Percentiles rank a stretch among this genome's conserved stretches.
Evolutionary conservation across 2,888 invertebrate species (phyloP).

Genomic region (Halocaridina rubra): DNA sequence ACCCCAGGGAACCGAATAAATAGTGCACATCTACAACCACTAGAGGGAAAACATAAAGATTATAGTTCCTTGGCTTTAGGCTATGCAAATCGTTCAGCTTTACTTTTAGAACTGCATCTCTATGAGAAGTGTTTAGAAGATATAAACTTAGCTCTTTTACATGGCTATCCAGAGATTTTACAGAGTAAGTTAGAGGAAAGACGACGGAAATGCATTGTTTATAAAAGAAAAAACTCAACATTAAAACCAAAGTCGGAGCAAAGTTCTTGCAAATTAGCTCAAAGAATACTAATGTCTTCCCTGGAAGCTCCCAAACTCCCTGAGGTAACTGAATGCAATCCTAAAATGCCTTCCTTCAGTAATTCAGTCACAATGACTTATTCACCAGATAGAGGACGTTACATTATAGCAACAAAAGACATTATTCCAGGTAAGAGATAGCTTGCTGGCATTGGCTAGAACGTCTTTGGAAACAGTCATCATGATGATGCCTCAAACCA

Average conservation of each 20-base stretch:
- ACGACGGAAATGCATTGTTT: background rate
- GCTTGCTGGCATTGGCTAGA: no score
- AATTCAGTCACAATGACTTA: background rate
- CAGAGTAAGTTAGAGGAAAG: background rate
- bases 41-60: background rate
- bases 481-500: no score
- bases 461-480: no score
- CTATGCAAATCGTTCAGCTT: background rate
- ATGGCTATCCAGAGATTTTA: background rate
- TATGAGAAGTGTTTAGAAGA: background rate
- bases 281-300: background rate
- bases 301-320: background rate
- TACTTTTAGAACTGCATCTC: background rate
- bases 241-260: background rate
- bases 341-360: background rate
- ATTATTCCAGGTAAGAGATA: background rate
- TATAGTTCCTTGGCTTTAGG: background rate
- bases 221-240: background rate
- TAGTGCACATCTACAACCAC: background rate
- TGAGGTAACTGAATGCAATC: background rate
- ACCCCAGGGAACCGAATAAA: background rate
- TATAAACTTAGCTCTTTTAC: background rate
- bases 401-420: background rate
- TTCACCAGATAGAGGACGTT: background rate
- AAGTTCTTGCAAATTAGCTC: background rate